phyloP scores from a whole-genome alignment of 2,113 vertebrate species.

The Sylvietta virens region DNA sequence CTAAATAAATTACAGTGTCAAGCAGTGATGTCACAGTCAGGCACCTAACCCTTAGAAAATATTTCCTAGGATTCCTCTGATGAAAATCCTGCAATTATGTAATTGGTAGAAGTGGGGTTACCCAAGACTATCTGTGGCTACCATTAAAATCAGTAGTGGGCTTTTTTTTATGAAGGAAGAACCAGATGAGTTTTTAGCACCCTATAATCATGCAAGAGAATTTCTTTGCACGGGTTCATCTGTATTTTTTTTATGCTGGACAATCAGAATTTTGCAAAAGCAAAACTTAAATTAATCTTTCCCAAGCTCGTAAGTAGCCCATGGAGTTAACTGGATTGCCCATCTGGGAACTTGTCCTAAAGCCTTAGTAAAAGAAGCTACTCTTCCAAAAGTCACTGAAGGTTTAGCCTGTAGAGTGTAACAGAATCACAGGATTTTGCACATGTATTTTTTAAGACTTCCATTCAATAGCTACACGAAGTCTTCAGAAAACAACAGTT shows the following conservation, averaged over 20 bases:
- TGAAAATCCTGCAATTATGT: not conserved
- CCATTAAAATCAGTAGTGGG: not conserved
- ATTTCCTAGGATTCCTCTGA: not conserved
- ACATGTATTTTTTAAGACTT: not conserved
- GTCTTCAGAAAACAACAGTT: not conserved
- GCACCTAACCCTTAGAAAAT: not conserved
- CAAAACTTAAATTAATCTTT: not conserved
- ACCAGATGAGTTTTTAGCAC: not conserved
- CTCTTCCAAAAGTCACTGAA: not conserved
- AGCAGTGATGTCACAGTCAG: not conserved
- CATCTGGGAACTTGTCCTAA: not conserved
- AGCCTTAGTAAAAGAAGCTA: not conserved
- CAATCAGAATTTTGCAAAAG: not conserved
- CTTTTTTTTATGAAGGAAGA: not conserved
- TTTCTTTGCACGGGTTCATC: not conserved
- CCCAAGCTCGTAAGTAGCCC: not conserved
- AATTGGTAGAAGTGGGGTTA: not conserved
- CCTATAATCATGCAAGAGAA: not conserved
- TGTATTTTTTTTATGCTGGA: not conserved
- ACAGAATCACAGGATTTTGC: not conserved
- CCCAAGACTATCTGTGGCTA: not conserved
- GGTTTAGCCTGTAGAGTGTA: not conserved
- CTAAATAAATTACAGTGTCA: not conserved
- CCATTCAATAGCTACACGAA: not conserved
- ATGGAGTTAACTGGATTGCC: not conserved